phyloP scores from a whole-genome alignment of 1,140 invertebrate genomes.

The Aphis craccivora region DNA sequence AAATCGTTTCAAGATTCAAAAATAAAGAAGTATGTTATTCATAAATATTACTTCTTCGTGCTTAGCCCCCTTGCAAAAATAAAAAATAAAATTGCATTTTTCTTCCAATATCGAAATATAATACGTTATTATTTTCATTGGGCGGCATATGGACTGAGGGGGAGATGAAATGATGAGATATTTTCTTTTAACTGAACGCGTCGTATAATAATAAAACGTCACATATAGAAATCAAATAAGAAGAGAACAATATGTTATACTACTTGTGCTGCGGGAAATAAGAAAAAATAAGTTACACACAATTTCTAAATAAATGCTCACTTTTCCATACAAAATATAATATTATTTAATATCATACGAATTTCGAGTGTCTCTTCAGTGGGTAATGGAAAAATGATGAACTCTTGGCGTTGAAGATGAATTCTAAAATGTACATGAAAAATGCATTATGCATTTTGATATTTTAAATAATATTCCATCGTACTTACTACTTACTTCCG shows the following conservation, averaged over 20 bases:
- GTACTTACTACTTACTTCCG: not conserved
- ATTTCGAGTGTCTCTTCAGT: conserved; percentile 38
- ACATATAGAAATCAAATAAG: conserved; percentile 45
- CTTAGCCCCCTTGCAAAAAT: not conserved
- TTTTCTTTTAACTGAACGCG: conserved; percentile 40
- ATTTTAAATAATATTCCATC: conserved; percentile 11
- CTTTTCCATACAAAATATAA: conserved; percentile 24
- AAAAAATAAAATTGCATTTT: conserved; percentile 45
- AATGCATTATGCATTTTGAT: conserved; percentile 46
- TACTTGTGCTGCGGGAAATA: conserved; percentile 12
- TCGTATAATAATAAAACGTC: conserved; percentile 37
- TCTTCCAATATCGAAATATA: conserved; percentile 20
- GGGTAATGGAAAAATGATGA: conserved; percentile 46
- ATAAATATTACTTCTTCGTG: conserved; percentile 3
- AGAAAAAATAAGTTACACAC: conserved; percentile 8
- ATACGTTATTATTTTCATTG: conserved; percentile 30
- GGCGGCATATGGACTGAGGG: not conserved
- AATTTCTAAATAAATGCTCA: conserved; percentile 24
- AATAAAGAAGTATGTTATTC: conserved; percentile 17
- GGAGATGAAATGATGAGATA: conserved; percentile 22
- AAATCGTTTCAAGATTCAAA: not conserved
- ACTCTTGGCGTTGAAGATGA: not conserved
- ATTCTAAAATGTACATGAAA: conserved; percentile 17
- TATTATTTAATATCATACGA: conserved; percentile 31
- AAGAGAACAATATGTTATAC: conserved; percentile 10